Percentiles rank a stretch among this genome's conserved stretches.
Conservation (phyloP, 2,888 invertebrate genomes). For the Masnerella sp. region DNA sequence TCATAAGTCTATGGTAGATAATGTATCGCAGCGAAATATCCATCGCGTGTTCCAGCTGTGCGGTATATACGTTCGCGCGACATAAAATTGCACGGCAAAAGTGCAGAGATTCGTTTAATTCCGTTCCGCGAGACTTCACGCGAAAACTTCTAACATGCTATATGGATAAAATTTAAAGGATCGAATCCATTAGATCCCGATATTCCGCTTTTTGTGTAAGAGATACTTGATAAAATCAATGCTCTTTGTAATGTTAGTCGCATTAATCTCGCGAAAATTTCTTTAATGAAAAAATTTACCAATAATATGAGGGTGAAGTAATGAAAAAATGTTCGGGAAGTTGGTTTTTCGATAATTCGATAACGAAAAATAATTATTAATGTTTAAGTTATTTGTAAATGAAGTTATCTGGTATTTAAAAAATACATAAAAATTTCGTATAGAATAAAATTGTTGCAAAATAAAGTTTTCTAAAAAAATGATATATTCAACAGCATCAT, state of each 20-base stretch:
- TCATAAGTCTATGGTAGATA: conserved; percentile 38
- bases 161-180: conserved; percentile 41
- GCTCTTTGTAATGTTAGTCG: conserved; percentile 1
- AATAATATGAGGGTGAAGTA: no score
- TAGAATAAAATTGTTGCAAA: no score
- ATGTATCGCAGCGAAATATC: conserved; percentile 47
- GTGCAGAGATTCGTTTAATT: conserved; percentile 62
- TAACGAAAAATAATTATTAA: no score
- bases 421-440: no score
- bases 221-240: conserved; percentile 12
- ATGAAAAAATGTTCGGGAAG: no score
- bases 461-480: no score
- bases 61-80: conserved; percentile 41
- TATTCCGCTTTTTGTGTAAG: conserved; percentile 21
- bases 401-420: no score
- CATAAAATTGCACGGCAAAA: conserved; percentile 44
- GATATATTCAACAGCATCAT: no score
- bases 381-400: no score
- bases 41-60: conserved; percentile 48
- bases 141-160: conserved; percentile 38
- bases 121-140: conserved; percentile 63
- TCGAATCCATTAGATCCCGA: conserved; percentile 15
- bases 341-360: no score
- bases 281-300: no score
- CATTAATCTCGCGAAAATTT: no score